Evolutionary conservation across 2,113 vertebrate genomes (phyloP).

Genomic region (Promerops cafer): DNA sequence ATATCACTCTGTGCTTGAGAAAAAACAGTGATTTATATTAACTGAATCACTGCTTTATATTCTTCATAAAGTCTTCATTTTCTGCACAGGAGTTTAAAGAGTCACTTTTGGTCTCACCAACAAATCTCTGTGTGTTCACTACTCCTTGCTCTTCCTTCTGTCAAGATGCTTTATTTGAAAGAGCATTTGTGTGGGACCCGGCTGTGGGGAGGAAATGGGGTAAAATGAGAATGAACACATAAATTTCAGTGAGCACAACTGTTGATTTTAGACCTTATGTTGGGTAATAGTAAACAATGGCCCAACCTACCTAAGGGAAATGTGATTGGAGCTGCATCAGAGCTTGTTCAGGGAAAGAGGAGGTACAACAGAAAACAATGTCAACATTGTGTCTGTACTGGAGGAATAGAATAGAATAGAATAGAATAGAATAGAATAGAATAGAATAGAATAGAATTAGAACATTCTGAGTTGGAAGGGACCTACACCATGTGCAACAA

Average conservation of each 20-base stretch:
- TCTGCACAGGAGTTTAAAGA: background rate
- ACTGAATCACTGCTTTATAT: background rate
- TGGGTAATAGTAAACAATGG: background rate
- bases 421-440: background rate
- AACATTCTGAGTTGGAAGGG: background rate
- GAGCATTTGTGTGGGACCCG: background rate
- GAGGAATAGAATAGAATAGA: background rate
- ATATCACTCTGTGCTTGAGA: background rate
- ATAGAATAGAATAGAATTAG: background rate
- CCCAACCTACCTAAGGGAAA: background rate
- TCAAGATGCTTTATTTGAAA: background rate
- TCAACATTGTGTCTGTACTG: background rate
- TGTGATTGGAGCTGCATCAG: background rate
- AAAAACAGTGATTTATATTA: background rate
- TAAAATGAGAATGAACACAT: background rate
- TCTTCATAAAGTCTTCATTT: background rate
- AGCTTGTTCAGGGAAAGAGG: background rate
- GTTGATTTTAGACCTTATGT: background rate
- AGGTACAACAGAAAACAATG: background rate
- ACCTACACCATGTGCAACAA: background rate
- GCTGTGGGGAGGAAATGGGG: background rate
- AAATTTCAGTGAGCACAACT: background rate
- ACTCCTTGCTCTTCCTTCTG: background rate
- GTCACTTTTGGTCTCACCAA: background rate
- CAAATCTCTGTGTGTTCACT: background rate